These are phyloP conservation scores for Luidia sarsii DNA, from an alignment of 53 echinoderm and acorn worm genomes.

Conservation along the genomic window DNA sequence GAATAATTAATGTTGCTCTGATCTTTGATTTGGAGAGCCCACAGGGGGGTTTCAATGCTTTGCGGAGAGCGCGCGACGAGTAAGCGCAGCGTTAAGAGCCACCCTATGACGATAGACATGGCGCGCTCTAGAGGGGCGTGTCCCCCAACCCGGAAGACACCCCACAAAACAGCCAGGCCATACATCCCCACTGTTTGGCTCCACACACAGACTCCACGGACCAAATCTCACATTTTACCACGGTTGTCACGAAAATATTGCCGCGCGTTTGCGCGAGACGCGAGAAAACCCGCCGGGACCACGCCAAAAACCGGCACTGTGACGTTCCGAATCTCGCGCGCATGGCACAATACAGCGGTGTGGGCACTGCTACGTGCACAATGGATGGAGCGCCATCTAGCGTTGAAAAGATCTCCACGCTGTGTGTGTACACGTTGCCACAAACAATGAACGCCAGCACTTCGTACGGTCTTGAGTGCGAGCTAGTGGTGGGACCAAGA, in stretches of 20 bases:
- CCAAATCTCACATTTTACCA: conserved; percentile 47
- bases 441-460: conserved; percentile 49
- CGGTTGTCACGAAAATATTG: conserved; percentile 55
- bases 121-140: conserved; percentile 40
- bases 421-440: conserved; percentile 39
- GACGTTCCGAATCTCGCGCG: conserved; percentile 43
- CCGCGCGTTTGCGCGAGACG: conserved; percentile 26
- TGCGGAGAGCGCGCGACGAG: no score
- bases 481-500: no score
- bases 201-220: not conserved
- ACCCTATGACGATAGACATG: conserved; percentile 30
- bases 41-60: no score
- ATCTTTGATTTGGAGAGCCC: conserved; percentile 36
- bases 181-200: not conserved
- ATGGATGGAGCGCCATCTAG: conserved; percentile 57
- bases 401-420: conserved; percentile 45
- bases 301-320: conserved; percentile 53
- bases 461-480: not conserved
- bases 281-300: conserved; percentile 30
- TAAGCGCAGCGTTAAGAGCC: conserved; percentile 4
- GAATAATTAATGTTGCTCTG: conserved; percentile 54
- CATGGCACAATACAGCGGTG: conserved; percentile 39
- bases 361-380: conserved; percentile 41
- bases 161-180: conserved; percentile 22
- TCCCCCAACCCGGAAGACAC: conserved; percentile 44